Base-by-base conservation (phyloP, 2,888 invertebrate genomes). In the Idaea biselata region DNA sequence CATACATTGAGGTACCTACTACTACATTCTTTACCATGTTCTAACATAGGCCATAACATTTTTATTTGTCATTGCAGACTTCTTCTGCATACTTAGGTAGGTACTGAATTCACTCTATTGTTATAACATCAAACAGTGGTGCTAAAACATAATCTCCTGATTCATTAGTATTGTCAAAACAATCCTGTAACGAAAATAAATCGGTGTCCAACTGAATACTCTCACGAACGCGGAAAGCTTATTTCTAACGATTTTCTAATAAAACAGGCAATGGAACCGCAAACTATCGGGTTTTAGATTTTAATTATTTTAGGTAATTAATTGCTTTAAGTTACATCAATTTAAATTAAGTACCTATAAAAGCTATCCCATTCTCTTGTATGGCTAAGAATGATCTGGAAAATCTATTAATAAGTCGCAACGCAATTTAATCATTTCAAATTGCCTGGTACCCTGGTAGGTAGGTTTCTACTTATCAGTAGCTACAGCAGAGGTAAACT, bases 161-260 rank as follows among this genome's bases (percentile, higher is more conserved):
- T 70, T 69, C 70, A 74, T 73, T 64, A 67, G 63, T 59, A 56
- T 56, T 80, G 81, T 75, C 81, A 77, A 78, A 79, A 81, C 80
- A 80, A 75, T 74, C 73, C 70, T 65, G 67, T 67, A 71, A 78
- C 73, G 70, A 72, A 79, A 78, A 81, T 79, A 80, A 76, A 44
- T 73, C 67, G 72, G 67, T 71, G 68, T 33, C 56, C 60, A 61
- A 18, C 59, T 67, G 75, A 80, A 84, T 84, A 78, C 74, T 84
- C 80, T 84, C 83, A 84, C 84, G 84, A 79, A 82, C 82, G 70
- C 66, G 68, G 68, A 74, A 71, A 75, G 68, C 67, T 70, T 75
- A 6, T 72, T 32, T 60, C 53, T 67, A 63, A 59, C 60, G 63
- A 16, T 31, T 74, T 67, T 72, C 65, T 63, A 59, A 69, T 62